Conservation (phyloP, 2,113 vertebrate species). For the Ammodytes dubius region DNA sequence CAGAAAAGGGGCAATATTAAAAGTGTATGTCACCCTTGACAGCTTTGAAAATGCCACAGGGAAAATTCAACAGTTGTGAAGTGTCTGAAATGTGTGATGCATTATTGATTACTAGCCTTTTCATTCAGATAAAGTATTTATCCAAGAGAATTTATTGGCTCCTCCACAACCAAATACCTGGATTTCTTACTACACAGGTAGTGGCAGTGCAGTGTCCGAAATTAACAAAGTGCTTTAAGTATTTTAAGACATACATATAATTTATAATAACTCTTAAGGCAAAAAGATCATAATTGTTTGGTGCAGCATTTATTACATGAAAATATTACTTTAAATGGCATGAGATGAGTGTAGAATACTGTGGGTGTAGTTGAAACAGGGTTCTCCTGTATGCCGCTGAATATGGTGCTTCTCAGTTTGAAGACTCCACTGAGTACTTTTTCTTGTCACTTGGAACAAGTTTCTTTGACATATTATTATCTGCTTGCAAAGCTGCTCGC, state of each 20-base stretch:
- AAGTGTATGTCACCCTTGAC: conserved; percentile 8
- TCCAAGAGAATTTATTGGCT: not conserved
- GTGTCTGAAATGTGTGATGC: conserved; percentile 34
- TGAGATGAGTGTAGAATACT: not conserved
- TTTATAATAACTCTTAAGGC: not conserved
- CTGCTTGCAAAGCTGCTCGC: not conserved
- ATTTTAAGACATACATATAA: not conserved
- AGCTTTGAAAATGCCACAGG: not conserved
- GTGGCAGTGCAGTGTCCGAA: not conserved
- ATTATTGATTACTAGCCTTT: conserved; percentile 35
- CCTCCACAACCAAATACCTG: not conserved
- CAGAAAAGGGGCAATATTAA: conserved; percentile 20
- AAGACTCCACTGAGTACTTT: not conserved
- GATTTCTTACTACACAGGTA: not conserved
- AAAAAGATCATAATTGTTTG: not conserved
- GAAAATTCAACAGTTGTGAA: not conserved
- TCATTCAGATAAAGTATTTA: conserved; percentile 26
- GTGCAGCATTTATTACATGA: not conserved
- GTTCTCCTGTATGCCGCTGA: not conserved
- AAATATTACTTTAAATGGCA: not conserved
- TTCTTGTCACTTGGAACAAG: not conserved
- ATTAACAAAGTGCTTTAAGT: not conserved
- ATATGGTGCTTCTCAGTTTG: not conserved
- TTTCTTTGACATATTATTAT: not conserved
- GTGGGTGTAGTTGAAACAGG: too few species aligned